These are phyloP conservation scores for Orthosia gothica DNA, from an alignment of 2,888 invertebrate species.

Conservation along the genomic window DNA sequence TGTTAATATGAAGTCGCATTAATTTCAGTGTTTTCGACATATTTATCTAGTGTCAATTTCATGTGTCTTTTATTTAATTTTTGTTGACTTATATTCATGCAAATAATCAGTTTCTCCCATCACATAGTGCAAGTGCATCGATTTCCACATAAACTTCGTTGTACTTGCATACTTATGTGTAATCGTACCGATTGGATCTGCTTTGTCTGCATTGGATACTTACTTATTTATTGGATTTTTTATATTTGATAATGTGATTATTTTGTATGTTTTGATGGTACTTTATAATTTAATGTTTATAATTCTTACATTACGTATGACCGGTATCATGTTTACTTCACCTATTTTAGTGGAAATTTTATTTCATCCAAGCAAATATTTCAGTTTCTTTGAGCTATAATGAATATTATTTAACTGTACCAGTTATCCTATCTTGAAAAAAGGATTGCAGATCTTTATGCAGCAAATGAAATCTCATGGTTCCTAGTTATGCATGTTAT, in stretches of 20 bases:
- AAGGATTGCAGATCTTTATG: too few relatives aligned
- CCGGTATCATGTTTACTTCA: too few relatives aligned
- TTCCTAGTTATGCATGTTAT: too few relatives aligned
- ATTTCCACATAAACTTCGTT: conserved; percentile 60
- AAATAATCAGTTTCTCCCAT: conserved; percentile 52
- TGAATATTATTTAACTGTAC: too few relatives aligned
- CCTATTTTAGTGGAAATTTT: neutral
- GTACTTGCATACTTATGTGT: conserved; percentile 73
- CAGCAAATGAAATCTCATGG: too few relatives aligned
- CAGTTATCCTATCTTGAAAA: too few relatives aligned
- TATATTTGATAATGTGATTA: conserved; percentile 10
- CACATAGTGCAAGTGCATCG: conserved; percentile 73
- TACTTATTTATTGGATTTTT: neutral
- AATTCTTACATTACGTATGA: too few relatives aligned
- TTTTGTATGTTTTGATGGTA: neutral
- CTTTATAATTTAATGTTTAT: neutral
- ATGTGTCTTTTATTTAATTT: neutral
- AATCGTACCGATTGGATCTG: conserved; percentile 63
- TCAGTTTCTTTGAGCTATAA: neutral
- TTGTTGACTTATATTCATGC: conserved; percentile 21
- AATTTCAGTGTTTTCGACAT: neutral
- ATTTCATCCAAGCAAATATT: neutral
- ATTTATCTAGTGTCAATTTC: neutral
- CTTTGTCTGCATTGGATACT: conserved; percentile 30
- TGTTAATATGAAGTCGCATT: neutral